phyloP scores from a whole-genome alignment of 1,140 invertebrate genomes.

The Helicoverpa armigera region DNA sequence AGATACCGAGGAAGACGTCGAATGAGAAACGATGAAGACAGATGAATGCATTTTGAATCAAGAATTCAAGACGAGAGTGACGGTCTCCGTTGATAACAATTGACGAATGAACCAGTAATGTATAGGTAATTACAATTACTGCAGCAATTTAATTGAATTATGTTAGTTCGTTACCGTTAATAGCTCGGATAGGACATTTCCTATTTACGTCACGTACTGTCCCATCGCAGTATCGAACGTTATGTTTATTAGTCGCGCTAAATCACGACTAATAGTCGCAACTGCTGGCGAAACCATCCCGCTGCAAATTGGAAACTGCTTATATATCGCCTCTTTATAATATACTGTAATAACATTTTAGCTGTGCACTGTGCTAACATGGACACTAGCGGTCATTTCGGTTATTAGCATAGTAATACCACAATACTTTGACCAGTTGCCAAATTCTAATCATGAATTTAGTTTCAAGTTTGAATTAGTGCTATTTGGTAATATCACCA shows the following conservation, averaged over 20 bases:
- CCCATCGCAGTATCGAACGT: constrained; percentile 37
- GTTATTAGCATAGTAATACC: not conserved
- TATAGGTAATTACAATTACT: not conserved
- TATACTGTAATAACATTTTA: constrained; percentile 29
- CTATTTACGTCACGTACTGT: constrained; percentile 53
- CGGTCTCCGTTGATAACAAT: not conserved
- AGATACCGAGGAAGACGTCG: not conserved
- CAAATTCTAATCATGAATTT: not conserved
- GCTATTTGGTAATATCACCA: not conserved
- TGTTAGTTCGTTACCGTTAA: constrained; percentile 6
- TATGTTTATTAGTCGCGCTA: constrained; percentile 56
- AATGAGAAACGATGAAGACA: constrained; percentile 6
- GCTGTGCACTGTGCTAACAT: not conserved
- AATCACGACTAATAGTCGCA: constrained; percentile 58
- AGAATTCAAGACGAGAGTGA: not conserved
- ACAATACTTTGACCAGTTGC: not conserved
- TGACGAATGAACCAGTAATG: not conserved
- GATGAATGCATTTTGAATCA: not conserved
- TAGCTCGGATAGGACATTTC: constrained; percentile 32
- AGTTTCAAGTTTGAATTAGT: not conserved
- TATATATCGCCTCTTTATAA: constrained; percentile 40
- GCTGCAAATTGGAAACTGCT: constrained; percentile 26
- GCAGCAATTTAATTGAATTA: constrained; percentile 45
- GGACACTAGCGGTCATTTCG: not conserved
- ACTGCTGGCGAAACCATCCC: constrained; percentile 5